A percentile compares a stretch with the other conserved stretches of the same genome.
Evolutionary conservation across 2,113 vertebrate genomes (phyloP).

Genomic region (Coryphaenoides rupestris): DNA sequence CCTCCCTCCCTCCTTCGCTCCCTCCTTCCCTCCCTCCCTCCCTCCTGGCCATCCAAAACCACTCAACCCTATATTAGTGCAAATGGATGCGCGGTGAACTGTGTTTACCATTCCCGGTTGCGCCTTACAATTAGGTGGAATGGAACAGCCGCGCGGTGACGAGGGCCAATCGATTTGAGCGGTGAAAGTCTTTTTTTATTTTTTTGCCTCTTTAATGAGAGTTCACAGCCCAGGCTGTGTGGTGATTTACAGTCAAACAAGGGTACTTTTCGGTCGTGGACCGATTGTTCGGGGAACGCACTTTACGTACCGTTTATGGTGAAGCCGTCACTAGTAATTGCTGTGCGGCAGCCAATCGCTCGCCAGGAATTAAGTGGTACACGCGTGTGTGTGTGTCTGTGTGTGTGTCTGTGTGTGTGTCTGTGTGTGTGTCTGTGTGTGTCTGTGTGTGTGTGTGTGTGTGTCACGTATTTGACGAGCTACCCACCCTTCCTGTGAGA

Average conservation of each 20-base stretch:
- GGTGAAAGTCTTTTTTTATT: no score
- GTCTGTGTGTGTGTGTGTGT: no score
- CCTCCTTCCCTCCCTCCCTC: not conserved
- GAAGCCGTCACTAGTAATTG: conserved; percentile 47
- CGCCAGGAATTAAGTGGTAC: conserved; percentile 55
- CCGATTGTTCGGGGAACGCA: conserved; percentile 38
- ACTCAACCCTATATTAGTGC: not conserved
- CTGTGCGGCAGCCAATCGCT: conserved; percentile 38
- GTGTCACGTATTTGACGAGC: conserved; percentile 4
- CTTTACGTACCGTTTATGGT: conserved; percentile 35
- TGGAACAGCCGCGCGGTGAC: not conserved
- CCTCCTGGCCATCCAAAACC: not conserved
- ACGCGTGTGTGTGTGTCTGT: conserved; percentile 34
- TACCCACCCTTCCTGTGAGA: no score
- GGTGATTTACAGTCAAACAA: no score
- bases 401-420: no score
- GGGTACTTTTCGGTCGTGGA: conserved; percentile 34
- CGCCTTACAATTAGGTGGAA: not conserved
- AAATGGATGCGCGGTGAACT: not conserved
- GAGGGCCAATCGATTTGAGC: not conserved
- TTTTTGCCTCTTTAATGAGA: no score
- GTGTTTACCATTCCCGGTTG: not conserved
- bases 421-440: no score
- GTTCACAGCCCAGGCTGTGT: no score
- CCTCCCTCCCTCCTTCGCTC: not conserved